These are phyloP conservation scores for Thalassarche chlororhynchos DNA, from an alignment of 2,113 vertebrate genomes.

Conservation along the genomic window DNA sequence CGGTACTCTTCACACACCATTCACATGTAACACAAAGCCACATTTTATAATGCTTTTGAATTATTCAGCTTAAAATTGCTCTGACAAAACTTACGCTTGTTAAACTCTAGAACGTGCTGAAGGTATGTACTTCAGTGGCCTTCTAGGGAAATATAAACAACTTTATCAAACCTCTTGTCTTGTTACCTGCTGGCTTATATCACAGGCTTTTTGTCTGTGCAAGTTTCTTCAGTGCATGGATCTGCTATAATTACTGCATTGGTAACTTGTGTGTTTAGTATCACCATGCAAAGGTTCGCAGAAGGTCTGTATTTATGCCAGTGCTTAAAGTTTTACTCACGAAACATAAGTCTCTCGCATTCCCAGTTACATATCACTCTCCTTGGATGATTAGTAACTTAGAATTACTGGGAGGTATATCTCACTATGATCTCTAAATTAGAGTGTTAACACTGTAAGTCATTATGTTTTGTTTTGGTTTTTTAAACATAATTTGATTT, in stretches of 20 bases:
- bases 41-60: neutral
- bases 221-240: neutral
- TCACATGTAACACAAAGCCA: neutral
- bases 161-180: neutral
- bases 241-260: neutral
- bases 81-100: neutral
- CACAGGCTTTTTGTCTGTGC: neutral
- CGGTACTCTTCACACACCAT: neutral
- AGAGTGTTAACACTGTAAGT: neutral
- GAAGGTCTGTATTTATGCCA: neutral
- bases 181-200: neutral
- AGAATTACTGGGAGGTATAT: neutral
- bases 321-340: neutral
- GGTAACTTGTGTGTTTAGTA: neutral
- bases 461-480: neutral
- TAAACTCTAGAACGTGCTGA: neutral
- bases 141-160: neutral
- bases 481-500: neutral
- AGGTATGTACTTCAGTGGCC: neutral
- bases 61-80: neutral
- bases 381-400: neutral
- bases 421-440: neutral
- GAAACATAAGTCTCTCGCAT: neutral
- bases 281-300: neutral
- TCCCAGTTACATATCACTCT: neutral